phyloP scores from a whole-genome alignment of 1,140 invertebrate genomes.

The Ericerus pela region DNA sequence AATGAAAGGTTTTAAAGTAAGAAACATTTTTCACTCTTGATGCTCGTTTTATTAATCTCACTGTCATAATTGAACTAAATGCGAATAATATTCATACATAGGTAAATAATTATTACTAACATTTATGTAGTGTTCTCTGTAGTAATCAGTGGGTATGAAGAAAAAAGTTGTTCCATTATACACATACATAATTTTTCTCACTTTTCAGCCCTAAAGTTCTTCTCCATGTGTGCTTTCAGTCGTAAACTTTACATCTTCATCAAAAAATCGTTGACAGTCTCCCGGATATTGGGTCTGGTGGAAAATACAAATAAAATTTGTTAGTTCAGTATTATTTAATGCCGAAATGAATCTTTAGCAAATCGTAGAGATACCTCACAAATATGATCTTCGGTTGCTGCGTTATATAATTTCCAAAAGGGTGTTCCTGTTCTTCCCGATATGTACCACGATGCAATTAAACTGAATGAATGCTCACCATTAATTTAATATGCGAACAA shows the following conservation, averaged over 20 bases:
- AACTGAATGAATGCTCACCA: conserved; percentile 33
- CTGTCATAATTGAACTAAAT: no score
- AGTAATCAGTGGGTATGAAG: no score
- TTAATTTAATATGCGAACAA: no score
- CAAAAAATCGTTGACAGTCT: conserved; percentile 55
- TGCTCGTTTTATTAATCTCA: no score
- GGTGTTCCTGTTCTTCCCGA: conserved; percentile 43
- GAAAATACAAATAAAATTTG: background rate
- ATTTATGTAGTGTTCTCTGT: no score
- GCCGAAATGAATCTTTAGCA: background rate
- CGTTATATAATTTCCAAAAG: conserved; percentile 46
- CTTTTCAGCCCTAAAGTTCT: conserved; percentile 51
- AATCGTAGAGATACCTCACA: conserved; percentile 36
- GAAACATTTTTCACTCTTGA: no score
- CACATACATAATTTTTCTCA: no score
- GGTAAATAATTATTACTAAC: no score
- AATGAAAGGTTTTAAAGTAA: no score
- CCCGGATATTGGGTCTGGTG: conserved; percentile 51
- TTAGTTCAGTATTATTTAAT: background rate
- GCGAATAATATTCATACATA: no score
- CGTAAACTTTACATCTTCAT: conserved; percentile 61
- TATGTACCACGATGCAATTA: conserved; percentile 49
- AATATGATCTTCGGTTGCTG: conserved; percentile 40
- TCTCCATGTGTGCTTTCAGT: conserved; percentile 51
- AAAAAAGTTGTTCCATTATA: no score